A percentile compares a stretch with the other conserved stretches of the same genome.
Conservation (phyloP, 2,113 vertebrate species). For the Sarotherodon lohbergeri region DNA sequence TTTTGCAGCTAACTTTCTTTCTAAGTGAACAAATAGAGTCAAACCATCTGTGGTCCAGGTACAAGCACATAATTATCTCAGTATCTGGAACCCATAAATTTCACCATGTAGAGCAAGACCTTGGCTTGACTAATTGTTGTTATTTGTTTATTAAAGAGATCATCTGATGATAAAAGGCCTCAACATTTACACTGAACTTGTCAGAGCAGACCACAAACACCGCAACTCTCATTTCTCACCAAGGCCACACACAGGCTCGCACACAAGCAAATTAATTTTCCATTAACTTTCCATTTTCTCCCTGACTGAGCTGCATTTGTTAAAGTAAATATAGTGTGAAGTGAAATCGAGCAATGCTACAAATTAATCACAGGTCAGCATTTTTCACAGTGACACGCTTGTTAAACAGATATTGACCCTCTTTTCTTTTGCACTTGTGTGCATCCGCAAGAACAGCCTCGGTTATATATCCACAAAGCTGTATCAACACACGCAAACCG, state of each 20-base stretch:
- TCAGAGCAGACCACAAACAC: background rate
- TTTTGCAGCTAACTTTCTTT: background rate
- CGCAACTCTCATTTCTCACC: background rate
- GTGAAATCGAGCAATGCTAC: background rate
- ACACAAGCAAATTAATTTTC: background rate
- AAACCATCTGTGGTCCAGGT: background rate
- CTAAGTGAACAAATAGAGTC: background rate
- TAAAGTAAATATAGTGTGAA: conserved; percentile 7
- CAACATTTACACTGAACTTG: background rate
- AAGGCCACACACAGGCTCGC: background rate
- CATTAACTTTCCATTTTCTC: conserved; percentile 45
- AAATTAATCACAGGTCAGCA: conserved; percentile 6
- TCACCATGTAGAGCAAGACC: background rate
- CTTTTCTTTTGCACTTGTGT: background rate
- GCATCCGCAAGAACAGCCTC: background rate
- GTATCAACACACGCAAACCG: background rate
- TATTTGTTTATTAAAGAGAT: background rate
- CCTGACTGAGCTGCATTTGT: conserved; percentile 21
- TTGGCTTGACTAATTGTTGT: background rate
- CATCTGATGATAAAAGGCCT: background rate
- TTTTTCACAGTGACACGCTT: background rate
- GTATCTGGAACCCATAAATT: background rate
- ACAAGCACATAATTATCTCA: background rate
- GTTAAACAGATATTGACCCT: conserved; percentile 14
- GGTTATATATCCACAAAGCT: background rate